Percentiles rank a stretch among this genome's conserved stretches.
Conservation (phyloP, 2,113 vertebrate species). For the Tinamus guttatus region DNA sequence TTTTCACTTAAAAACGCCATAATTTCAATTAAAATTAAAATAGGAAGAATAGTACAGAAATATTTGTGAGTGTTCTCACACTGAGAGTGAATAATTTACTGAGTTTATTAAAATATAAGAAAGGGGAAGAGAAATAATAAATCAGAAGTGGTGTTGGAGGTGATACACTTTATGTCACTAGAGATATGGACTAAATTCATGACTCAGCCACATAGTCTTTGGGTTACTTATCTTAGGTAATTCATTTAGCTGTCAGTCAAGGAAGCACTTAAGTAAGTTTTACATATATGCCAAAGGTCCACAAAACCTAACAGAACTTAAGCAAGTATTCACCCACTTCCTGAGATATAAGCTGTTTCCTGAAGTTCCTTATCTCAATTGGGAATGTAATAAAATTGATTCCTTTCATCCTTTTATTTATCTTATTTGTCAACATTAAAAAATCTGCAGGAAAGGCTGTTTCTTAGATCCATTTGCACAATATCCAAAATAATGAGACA, state of each 20-base stretch:
- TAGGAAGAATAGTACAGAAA: neutral
- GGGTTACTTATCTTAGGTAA: neutral
- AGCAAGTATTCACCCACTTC: neutral
- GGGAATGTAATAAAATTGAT: neutral
- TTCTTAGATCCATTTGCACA: neutral
- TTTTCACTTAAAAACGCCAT: neutral
- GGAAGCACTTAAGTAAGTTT: neutral
- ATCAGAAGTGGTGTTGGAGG: neutral
- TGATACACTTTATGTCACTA: neutral
- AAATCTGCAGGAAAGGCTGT: neutral
- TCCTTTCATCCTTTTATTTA: conserved; percentile 23
- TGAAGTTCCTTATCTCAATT: conserved; percentile 25
- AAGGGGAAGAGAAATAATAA: neutral
- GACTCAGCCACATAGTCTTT: neutral
- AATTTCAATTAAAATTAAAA: neutral
- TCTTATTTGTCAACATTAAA: neutral
- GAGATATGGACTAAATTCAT: neutral
- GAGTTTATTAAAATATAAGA: neutral
- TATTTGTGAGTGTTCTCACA: neutral
- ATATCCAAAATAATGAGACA: neutral
- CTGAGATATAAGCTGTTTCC: conserved; percentile 36
- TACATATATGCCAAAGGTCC: neutral
- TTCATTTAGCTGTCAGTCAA: neutral
- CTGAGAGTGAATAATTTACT: neutral
- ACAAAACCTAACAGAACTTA: neutral